These are phyloP conservation scores for Cynopterus sphinx DNA, from an alignment of 2,797 vertebrate genomes.

Conservation along the genomic window DNA sequence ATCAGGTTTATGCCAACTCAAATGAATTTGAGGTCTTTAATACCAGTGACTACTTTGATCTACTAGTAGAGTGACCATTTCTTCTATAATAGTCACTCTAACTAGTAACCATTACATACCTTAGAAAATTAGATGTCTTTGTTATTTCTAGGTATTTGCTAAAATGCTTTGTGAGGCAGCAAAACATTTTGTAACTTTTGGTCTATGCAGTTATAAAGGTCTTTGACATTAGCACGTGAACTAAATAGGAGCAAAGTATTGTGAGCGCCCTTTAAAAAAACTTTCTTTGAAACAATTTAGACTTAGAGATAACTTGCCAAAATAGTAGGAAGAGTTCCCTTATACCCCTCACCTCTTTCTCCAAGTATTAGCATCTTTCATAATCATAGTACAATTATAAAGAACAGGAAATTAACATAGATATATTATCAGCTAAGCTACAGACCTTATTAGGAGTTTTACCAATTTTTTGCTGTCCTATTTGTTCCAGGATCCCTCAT, in stretches of 20 bases:
- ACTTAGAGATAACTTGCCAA: neutral
- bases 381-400: neutral
- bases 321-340: neutral
- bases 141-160: neutral
- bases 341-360: neutral
- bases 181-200: neutral
- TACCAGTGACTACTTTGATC: neutral
- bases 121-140: neutral
- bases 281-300: neutral
- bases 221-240: neutral
- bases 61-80: neutral
- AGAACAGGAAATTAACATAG: neutral
- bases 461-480: neutral
- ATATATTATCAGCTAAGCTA: neutral
- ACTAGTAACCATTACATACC: neutral
- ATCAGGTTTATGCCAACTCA: neutral
- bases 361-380: neutral
- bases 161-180: constrained; percentile 8
- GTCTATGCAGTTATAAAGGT: neutral
- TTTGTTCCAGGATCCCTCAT: neutral
- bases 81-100: neutral
- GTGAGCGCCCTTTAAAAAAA: neutral
- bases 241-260: neutral
- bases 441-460: neutral
- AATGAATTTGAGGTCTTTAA: neutral